Evolutionary conservation across 2,888 invertebrate genomes (phyloP).

Genomic region (Scaptomyza parva): DNA sequence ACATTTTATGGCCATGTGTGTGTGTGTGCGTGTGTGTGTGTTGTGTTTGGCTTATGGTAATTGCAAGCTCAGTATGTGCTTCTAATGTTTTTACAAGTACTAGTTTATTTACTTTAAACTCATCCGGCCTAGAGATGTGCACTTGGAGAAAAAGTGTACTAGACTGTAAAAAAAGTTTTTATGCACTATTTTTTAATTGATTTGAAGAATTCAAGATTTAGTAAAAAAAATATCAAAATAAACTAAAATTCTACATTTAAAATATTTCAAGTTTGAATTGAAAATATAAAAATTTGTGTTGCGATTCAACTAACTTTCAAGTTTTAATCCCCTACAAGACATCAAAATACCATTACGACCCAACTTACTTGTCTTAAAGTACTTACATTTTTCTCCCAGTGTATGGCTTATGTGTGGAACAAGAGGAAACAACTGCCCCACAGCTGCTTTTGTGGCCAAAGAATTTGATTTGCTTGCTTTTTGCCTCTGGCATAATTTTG

Average conservation of each 20-base stretch:
- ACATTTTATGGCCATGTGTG: slow-evolving; percentile 43
- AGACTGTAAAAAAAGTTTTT: no score
- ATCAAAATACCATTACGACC: neutral
- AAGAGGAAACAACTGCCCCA: neutral
- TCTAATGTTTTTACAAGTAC: slow-evolving; percentile 68
- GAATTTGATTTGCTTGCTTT: slow-evolving; percentile 64
- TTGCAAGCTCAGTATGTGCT: slow-evolving; percentile 51
- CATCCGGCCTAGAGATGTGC: slow-evolving; percentile 29
- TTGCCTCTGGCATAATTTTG: slow-evolving; percentile 36
- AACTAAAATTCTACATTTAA: no score
- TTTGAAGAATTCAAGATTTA: no score
- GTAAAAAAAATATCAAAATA: no score
- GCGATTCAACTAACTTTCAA: no score
- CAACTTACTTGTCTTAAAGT: neutral
- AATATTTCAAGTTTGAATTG: no score
- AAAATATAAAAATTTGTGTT: no score
- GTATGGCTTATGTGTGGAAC: neutral
- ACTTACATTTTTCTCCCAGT: neutral
- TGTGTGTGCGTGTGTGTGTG: slow-evolving; percentile 20
- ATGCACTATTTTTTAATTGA: no score
- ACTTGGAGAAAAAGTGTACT: neutral
- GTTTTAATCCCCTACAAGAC: neutral
- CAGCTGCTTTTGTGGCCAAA: slow-evolving; percentile 35
- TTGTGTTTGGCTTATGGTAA: slow-evolving; percentile 62
- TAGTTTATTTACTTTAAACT: slow-evolving; percentile 38